Percentiles rank a stretch among this genome's conserved stretches.
phyloP scores from a whole-genome alignment of 2,888 invertebrate species.

The Lycocerus yunnanus region DNA sequence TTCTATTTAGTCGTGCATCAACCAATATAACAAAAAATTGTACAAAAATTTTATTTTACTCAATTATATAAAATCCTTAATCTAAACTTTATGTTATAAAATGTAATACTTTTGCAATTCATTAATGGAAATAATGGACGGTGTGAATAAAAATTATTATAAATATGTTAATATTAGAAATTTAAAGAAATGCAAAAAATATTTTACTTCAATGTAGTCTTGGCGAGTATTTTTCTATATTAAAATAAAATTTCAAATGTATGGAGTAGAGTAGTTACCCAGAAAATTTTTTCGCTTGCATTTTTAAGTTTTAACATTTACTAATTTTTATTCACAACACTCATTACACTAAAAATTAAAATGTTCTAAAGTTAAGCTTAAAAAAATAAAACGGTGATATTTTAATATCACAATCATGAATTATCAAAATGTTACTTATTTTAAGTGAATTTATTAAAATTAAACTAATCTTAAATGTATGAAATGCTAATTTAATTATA shows the following conservation, averaged over 20 bases:
- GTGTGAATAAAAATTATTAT: no score
- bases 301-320: no score
- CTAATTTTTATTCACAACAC: no score
- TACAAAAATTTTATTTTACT: neutral
- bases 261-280: no score
- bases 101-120: neutral
- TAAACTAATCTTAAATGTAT: neutral
- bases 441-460: neutral
- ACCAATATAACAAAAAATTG: neutral
- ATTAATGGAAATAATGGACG: neutral
- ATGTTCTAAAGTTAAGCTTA: neutral
- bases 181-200: no score
- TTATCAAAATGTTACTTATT: neutral
- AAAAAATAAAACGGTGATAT: neutral
- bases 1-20: neutral
- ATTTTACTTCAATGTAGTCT: no score
- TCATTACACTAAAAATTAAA: neutral
- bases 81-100: neutral
- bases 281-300: no score
- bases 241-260: no score
- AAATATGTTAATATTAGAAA: no score
- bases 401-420: neutral
- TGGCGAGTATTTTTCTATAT: no score
- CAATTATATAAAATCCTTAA: neutral
- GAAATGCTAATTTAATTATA: neutral